Base-by-base conservation (phyloP, 2,797 vertebrate genomes). In the Fundulus diaphanus region DNA sequence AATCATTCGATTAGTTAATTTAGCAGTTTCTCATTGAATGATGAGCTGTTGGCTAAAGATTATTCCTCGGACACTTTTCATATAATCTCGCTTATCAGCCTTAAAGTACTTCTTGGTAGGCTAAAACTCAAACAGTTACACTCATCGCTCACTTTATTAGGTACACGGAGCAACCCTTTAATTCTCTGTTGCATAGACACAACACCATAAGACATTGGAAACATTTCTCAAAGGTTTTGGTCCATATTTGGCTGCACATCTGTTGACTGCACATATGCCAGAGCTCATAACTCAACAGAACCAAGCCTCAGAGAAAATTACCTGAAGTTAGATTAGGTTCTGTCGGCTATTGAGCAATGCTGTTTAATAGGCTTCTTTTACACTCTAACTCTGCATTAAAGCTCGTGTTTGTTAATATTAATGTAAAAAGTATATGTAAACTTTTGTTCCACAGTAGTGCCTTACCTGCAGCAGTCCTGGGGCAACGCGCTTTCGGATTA, bases 1-100 rank as follows among this genome's bases (percentile, higher is more conserved):
- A 71, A 77, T 66, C 4, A 56, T 59, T 57, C 20, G 20, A 59
- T 66, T 12, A 42, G 27, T 65, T 40, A 13, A 65, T 42, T 66
- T 40, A 46, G 48, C 40, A 71, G 22, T 40, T 65, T 35, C 56
- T 66, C 31, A 3, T 15, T 65, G 18, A 76, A n/a, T 40, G 40
- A 74, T 40, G 46, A 56, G 37, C 48, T 31, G 16, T 48, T 57
- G 31, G 56, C 65, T 7, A 66, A 66, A 11, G 37, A 22, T 35
- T 63, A 63, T 37, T 37, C 20, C 33, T 63, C 18, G 1, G 29
- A 20, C 22, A 33, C 57, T 61, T 63, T 37, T 37, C 22, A 22
- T 24, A 24, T 37, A 63, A 63, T 63, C 20, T 37, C 24, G 22
- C 33, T 63, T 37, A 63, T 61, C 16, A 0, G 31, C 31, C 29